Percentiles rank a stretch among this genome's conserved stretches.
Evolutionary conservation across 2,888 invertebrate species (phyloP).

Genomic region (Xestia sexstrigata): DNA sequence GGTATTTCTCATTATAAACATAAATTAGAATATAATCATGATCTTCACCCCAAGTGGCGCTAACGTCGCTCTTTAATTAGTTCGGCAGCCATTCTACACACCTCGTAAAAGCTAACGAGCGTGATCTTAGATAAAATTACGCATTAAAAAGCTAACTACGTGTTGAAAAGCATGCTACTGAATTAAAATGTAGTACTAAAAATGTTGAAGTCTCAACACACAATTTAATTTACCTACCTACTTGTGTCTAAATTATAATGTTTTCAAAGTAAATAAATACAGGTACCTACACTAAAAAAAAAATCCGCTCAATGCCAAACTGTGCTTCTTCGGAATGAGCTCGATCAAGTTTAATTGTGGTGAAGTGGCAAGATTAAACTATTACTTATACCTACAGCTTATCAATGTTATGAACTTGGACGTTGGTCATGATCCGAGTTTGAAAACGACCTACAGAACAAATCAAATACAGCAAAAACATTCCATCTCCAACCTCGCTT

Average conservation of each 20-base stretch:
- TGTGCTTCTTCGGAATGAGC: not conserved
- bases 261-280: not conserved
- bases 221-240: not conserved
- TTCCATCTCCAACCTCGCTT: slow-evolving; percentile 10
- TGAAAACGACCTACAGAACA: not conserved
- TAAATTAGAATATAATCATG: slow-evolving; percentile 53
- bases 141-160: slow-evolving; percentile 31
- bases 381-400: not conserved
- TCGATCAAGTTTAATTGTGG: not conserved
- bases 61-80: slow-evolving; percentile 59
- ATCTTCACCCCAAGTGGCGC: slow-evolving; percentile 34
- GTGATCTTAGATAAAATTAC: slow-evolving; percentile 49
- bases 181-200: not conserved
- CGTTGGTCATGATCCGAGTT: not conserved
- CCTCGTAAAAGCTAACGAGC: slow-evolving; percentile 53
- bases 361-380: not conserved
- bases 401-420: not conserved
- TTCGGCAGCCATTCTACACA: slow-evolving; percentile 29
- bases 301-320: not conserved
- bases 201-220: not conserved
- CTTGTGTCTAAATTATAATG: not conserved
- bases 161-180: slow-evolving; percentile 34
- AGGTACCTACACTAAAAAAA: not conserved
- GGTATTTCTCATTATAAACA: slow-evolving; percentile 28
- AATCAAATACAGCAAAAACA: not conserved